phyloP scores from a whole-genome alignment of 2,888 invertebrate genomes.

The Amphipoea lucens region DNA sequence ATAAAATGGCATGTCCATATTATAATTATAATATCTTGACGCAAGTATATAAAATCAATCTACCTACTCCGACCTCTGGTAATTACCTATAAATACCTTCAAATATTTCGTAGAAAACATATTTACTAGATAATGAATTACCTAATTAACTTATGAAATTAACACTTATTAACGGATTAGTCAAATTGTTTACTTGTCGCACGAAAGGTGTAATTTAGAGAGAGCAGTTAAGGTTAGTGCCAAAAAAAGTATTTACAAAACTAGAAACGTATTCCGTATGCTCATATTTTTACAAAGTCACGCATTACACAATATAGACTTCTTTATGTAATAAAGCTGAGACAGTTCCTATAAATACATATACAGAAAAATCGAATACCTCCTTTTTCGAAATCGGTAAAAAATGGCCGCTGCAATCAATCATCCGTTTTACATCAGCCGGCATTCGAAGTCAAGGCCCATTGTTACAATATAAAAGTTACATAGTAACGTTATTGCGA shows the following conservation, averaged over 20 bases:
- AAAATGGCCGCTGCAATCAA: slow-evolving; percentile 15
- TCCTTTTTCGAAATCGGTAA: slow-evolving; percentile 5
- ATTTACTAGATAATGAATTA: neutral
- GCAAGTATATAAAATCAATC: too few species aligned
- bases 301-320: neutral
- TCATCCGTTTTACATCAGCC: slow-evolving; percentile 52
- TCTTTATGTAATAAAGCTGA: neutral
- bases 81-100: neutral
- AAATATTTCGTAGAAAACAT: slow-evolving; percentile 5
- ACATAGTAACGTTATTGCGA: slow-evolving; percentile 23
- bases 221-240: too few species aligned
- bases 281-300: neutral
- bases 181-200: neutral
- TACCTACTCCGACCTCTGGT: too few species aligned
- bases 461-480: slow-evolving; percentile 19
- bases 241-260: neutral
- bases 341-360: neutral
- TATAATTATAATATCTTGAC: too few species aligned
- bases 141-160: neutral
- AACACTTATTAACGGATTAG: neutral
- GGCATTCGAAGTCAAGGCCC: slow-evolving; percentile 35
- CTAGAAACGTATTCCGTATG: neutral
- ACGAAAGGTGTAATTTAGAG: neutral
- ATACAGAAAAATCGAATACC: neutral
- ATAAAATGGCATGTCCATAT: too few species aligned